Evolutionary conservation across 2,888 invertebrate species (phyloP).

Genomic region (Tiliacea citrago): DNA sequence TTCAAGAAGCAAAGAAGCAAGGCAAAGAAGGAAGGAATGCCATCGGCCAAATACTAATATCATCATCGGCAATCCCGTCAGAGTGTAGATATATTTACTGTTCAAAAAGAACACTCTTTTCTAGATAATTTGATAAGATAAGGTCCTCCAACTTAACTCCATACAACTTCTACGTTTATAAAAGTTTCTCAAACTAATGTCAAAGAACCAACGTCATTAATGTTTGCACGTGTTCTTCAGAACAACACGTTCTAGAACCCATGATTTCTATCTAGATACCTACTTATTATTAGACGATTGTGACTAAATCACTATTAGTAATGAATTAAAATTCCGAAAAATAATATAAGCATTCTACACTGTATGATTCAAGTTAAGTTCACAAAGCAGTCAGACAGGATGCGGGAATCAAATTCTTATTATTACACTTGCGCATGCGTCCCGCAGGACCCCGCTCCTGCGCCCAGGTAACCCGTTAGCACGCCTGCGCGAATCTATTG

Average conservation of each 20-base stretch:
- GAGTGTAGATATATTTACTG: neutral
- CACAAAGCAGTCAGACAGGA: neutral
- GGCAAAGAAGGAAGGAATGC: neutral
- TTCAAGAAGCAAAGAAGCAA: neutral
- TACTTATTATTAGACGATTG: neutral
- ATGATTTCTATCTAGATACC: neutral
- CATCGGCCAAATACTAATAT: no score
- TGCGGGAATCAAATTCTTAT: neutral
- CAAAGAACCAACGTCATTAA: neutral
- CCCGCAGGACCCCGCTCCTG: no score
- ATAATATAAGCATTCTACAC: neutral
- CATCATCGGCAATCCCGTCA: neutral
- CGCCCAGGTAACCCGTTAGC: neutral
- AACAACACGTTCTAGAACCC: neutral
- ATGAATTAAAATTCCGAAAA: neutral
- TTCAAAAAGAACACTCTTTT: neutral
- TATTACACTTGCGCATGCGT: neutral
- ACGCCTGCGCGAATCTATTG: neutral
- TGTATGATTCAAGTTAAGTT: neutral
- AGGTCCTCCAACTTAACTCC: neutral
- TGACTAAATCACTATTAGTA: neutral
- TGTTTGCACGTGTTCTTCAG: neutral
- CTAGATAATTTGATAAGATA: no score
- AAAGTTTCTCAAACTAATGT: neutral
- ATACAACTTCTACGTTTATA: neutral